Evolutionary conservation across 2,797 vertebrate species (phyloP).

Genomic region (Botia kubotai): DNA sequence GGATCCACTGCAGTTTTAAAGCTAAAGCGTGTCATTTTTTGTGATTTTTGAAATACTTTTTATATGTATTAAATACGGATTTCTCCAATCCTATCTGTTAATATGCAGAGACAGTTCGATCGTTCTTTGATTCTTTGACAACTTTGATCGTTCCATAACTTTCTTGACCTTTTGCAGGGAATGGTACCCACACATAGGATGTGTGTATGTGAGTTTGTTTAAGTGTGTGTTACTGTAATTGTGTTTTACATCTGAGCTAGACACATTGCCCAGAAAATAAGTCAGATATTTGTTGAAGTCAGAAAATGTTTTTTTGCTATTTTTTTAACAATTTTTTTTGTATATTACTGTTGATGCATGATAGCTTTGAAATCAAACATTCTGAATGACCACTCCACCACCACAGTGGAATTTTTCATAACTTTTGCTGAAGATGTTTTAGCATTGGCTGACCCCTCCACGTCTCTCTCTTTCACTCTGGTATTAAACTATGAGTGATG

Average conservation of each 20-base stretch:
- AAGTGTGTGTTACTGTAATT: background rate
- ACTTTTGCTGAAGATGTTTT: conserved; percentile 10
- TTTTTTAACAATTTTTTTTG: no score
- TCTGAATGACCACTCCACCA: background rate
- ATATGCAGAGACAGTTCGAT: no score
- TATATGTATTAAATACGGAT: no score
- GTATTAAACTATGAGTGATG: conserved; percentile 29
- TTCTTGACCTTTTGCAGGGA: conserved; percentile 8
- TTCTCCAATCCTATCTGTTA: no score
- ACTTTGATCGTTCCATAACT: no score
- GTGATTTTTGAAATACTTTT: no score
- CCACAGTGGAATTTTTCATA: background rate
- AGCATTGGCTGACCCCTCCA: background rate
- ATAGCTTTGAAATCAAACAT: background rate
- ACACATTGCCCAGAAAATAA: background rate
- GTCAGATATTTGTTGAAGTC: no score
- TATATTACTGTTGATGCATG: background rate
- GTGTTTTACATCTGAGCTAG: conserved; percentile 10
- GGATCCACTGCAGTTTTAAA: no score
- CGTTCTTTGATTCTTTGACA: no score
- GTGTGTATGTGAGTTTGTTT: background rate
- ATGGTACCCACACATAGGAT: no score
- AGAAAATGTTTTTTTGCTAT: no score
- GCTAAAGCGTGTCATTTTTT: no score
- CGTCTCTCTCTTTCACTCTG: conserved; percentile 23